Percentiles rank a stretch among this genome's conserved stretches.
phyloP scores from a whole-genome alignment of 2,113 vertebrate species.

The Rhadina sibilatrix region DNA sequence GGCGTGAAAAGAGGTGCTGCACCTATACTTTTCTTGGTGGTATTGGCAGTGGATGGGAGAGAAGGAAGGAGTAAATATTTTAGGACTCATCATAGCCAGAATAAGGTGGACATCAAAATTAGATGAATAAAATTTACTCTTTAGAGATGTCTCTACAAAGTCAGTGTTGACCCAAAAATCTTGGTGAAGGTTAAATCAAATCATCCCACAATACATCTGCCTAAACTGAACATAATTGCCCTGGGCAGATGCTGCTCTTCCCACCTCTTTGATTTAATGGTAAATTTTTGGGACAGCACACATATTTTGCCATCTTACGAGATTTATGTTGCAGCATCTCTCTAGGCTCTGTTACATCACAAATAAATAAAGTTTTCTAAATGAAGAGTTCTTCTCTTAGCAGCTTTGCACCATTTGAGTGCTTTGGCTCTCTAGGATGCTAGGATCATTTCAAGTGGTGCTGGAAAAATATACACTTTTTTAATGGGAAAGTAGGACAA shows the following conservation, averaged over 20 bases:
- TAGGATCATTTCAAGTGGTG: background rate
- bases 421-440: background rate
- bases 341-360: background rate
- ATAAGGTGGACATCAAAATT: background rate
- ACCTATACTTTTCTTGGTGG: background rate
- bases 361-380: background rate
- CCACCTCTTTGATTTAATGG: background rate
- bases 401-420: background rate
- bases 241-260: background rate
- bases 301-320: background rate
- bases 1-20: background rate
- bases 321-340: background rate
- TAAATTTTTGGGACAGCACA: background rate
- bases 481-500: background rate
- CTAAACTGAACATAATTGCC: background rate
- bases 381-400: background rate
- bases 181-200: background rate
- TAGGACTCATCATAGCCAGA: background rate
- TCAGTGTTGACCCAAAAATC: background rate
- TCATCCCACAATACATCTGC: background rate
- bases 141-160: background rate
- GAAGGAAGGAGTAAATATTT: background rate
- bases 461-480: background rate
- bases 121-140: background rate
- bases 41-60: background rate